A percentile compares a stretch with the other conserved stretches of the same genome.
phyloP scores from a whole-genome alignment of 2,797 vertebrate species.

The Buphagus erythrorhynchus region DNA sequence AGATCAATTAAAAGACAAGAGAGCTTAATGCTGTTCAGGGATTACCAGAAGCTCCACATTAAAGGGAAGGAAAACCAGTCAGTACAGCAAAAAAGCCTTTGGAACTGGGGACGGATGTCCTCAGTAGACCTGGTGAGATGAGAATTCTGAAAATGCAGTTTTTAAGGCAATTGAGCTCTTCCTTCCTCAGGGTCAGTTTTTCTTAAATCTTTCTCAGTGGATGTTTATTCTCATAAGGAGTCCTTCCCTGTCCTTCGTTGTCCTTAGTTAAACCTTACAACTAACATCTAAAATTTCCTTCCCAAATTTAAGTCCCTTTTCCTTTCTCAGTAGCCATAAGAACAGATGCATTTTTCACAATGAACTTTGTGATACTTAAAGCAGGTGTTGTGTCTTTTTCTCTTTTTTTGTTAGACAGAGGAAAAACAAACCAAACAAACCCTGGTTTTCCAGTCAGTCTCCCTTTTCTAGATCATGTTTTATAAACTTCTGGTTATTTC shows the following conservation, averaged over 20 bases:
- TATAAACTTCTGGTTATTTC: neutral
- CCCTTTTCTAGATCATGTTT: neutral
- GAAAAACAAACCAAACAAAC: neutral
- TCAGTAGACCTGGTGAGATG: neutral
- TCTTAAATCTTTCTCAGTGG: neutral
- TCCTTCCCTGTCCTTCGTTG: neutral
- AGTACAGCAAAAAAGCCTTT: neutral
- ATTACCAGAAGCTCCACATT: neutral
- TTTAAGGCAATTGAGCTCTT: neutral
- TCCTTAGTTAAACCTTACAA: slow-evolving; percentile 3
- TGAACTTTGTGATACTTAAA: neutral
- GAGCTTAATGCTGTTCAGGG: neutral
- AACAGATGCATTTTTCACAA: neutral
- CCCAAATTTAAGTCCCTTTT: neutral
- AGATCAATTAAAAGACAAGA: neutral
- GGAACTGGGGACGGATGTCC: neutral
- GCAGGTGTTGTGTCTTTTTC: neutral
- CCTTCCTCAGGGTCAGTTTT: neutral
- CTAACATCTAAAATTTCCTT: neutral
- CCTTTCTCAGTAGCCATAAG: neutral
- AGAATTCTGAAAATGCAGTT: neutral
- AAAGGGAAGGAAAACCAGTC: neutral
- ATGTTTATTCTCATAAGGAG: neutral
- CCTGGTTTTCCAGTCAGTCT: neutral
- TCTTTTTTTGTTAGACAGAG: neutral